Evolutionary conservation across 2,888 invertebrate genomes (phyloP).

Genomic region (Eupeodes latifasciatus): DNA sequence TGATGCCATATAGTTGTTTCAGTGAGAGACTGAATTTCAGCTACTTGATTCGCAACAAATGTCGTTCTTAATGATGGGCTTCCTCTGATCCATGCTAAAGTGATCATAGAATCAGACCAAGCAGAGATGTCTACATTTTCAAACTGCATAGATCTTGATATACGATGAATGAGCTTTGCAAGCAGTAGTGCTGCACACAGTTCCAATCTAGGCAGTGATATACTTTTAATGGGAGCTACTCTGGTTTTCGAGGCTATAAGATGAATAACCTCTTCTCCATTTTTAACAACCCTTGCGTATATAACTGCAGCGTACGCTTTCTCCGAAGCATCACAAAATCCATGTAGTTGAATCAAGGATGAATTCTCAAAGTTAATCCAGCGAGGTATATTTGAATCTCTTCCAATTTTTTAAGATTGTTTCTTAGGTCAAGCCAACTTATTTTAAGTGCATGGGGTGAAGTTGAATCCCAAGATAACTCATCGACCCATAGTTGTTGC

Average conservation of each 20-base stretch:
- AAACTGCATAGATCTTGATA: too few species aligned
- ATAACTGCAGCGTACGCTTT: background rate
- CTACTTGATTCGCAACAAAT: slow-evolving; percentile 41
- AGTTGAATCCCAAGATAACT: slow-evolving; percentile 30
- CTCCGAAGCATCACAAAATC: slow-evolving; percentile 4
- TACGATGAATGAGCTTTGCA: too few species aligned
- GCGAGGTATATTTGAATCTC: too few species aligned
- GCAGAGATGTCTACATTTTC: too few species aligned
- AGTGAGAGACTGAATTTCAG: slow-evolving; percentile 13
- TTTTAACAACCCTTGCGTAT: background rate
- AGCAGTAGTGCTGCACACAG: too few species aligned
- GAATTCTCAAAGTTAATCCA: too few species aligned
- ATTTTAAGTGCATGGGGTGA: background rate
- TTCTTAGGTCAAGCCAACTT: too few species aligned
- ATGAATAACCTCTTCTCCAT: background rate
- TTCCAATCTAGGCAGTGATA: too few species aligned
- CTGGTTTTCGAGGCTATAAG: slow-evolving; percentile 22
- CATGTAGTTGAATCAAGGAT: too few species aligned
- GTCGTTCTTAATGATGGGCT: background rate
- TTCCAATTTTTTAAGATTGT: too few species aligned
- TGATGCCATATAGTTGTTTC: background rate
- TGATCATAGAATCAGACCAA: too few species aligned
- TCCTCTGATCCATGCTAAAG: too few species aligned
- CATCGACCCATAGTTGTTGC: slow-evolving; percentile 28
- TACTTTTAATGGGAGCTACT: background rate